Base-by-base conservation (phyloP, 2,797 vertebrate species). In the Telmatherina bonti region DNA sequence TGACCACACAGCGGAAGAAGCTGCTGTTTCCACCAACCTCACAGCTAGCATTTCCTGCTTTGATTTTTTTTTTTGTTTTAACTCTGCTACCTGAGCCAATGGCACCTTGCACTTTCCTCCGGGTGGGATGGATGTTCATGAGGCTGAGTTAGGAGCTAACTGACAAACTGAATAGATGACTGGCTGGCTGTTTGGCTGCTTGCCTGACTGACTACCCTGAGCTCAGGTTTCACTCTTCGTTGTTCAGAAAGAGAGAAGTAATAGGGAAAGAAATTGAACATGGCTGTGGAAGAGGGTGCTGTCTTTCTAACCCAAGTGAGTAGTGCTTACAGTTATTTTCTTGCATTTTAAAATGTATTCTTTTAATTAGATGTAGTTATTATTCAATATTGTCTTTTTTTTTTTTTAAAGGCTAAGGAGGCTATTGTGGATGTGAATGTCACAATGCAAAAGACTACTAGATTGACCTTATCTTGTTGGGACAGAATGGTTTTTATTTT, bases 261-360 rank as follows among this genome's bases (percentile, higher is more conserved):
- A 64, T 59, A 79, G 68, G 71, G 62, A 55, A 16, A 69, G 74
- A 69, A 63, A 61, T 74, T 74, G 77, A 82, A 62, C 76, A 91
- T 93, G 91, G 88, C 90, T 63, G 89, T 92, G 80, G 90, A 92
- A 66, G 92, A 93, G 10, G 91, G 88, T 70, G 84, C 82, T 60
- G 85, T 79, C 67, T 87, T 82, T 62, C 65, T 85, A 30, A 76
- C 84, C 31, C 83, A 84, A 84, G 91, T 93, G 84, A 93, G 91
- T 91, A 63, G 26, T 47, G 49, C 22, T 55, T 20, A 35, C 16
- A 10, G 20, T 43, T 64, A 62, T 13, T 53, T 60, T 47, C 20
- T 61, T 24, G 15, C 26, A 27, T 68, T 53, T 62, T 12, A 8
- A 26, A 12, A 20, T 38, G 8, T 16, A 5, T 36, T 43, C 9